Evolutionary conservation across 2,113 vertebrate species (phyloP).

Genomic region (Manacus vitellinus): DNA sequence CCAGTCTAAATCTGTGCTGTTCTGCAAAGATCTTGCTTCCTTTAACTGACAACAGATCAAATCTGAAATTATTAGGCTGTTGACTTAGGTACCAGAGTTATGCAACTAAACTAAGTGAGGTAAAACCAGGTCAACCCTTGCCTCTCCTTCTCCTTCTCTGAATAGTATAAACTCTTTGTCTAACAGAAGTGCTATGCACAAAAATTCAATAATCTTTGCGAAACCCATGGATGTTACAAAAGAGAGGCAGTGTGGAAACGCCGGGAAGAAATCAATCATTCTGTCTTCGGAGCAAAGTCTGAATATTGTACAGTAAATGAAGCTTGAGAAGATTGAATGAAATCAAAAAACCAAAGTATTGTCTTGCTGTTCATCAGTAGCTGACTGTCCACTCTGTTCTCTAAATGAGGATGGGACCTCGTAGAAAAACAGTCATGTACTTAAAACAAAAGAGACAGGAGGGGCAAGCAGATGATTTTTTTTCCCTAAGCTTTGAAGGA

Average conservation of each 20-base stretch:
- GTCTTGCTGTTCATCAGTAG: neutral
- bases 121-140: neutral
- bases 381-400: neutral
- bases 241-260: neutral
- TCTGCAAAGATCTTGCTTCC: neutral
- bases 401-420: neutral
- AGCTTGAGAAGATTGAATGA: neutral
- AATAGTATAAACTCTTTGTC: neutral
- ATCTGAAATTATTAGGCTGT: neutral
- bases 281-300: neutral
- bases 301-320: neutral
- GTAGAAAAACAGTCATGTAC: neutral
- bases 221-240: neutral
- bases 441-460: neutral
- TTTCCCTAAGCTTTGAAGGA: neutral
- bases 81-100: neutral
- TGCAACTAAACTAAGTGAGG: neutral
- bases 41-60: neutral
- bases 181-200: neutral
- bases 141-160: neutral
- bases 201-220: neutral
- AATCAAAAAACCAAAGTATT: neutral
- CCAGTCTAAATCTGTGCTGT: neutral
- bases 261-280: slow-evolving; percentile 25
- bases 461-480: neutral